Conservation (phyloP, 2,797 vertebrate species). For the Macroramphosus scolopax region DNA sequence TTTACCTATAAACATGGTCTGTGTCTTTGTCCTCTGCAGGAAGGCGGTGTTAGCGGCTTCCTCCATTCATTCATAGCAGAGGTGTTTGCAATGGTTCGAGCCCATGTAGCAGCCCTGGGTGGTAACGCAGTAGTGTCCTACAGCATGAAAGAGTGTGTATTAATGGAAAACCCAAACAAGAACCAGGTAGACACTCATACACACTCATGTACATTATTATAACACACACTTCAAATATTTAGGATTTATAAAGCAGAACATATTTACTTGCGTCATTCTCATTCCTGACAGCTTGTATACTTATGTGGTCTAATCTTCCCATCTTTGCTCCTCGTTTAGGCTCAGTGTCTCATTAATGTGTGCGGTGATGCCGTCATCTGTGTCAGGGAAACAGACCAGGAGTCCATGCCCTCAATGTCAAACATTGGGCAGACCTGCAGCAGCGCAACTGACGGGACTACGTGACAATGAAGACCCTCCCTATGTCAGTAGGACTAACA, state of each 20-base stretch:
- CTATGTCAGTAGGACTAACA: conserved; percentile 24
- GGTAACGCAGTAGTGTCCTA: conserved; percentile 98
- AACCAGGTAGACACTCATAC: conserved; percentile 85
- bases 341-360: conserved; percentile 98
- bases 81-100: conserved; percentile 97
- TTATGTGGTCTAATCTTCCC: conserved; percentile 4
- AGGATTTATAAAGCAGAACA: too few species aligned
- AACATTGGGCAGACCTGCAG: conserved; percentile 47
- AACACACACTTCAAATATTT: too few species aligned
- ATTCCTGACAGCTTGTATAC: too few species aligned
- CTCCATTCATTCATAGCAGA: conserved; percentile 96
- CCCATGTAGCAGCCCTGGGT: conserved; percentile 94
- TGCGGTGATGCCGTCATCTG: conserved; percentile 95
- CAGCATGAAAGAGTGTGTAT: conserved; percentile 98
- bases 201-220: not conserved
- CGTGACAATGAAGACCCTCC: conserved; percentile 55
- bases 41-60: conserved; percentile 97
- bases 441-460: conserved; percentile 55
- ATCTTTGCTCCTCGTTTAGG: conserved; percentile 68
- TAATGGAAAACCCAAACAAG: conserved; percentile 99
- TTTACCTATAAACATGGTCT: too few species aligned
- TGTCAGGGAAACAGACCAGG: conserved; percentile 87
- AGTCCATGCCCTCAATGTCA: conserved; percentile 64
- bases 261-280: too few species aligned
- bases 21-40: conserved; percentile 72